A percentile compares a stretch with the other conserved stretches of the same genome.
phyloP scores from a whole-genome alignment of 2,888 invertebrate genomes.

The Fragum fragum region DNA sequence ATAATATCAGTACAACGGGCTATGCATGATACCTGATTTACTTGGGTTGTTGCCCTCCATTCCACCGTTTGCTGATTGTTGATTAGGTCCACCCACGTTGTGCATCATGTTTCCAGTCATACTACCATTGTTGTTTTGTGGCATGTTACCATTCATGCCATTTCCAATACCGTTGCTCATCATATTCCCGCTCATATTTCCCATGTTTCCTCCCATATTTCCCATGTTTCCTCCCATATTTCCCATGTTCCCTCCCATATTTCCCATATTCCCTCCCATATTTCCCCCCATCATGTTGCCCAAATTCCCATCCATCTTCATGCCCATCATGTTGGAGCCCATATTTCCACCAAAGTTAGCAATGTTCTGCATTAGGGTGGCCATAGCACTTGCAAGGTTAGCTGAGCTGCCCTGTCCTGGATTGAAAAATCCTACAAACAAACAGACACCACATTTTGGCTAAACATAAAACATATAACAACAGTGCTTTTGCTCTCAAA shows the following conservation, averaged over 20 bases:
- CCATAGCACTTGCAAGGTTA: constrained; percentile 38
- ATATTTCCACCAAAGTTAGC: constrained; percentile 62
- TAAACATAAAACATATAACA: constrained; percentile 19
- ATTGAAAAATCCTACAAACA: constrained; percentile 57
- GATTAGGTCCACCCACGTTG: constrained; percentile 26
- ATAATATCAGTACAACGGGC: neutral
- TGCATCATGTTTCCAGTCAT: constrained; percentile 44
- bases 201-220: constrained; percentile 42
- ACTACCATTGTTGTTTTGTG: constrained; percentile 36
- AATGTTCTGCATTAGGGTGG: constrained; percentile 55
- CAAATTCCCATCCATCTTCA: constrained; percentile 35
- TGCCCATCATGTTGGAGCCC: constrained; percentile 35
- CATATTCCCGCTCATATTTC: constrained; percentile 28
- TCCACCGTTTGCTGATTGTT: constrained; percentile 30
- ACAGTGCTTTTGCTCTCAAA: constrained; percentile 16
- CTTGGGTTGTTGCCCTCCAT: constrained; percentile 9
- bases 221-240: constrained; percentile 40
- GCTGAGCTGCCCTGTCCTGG: constrained; percentile 28
- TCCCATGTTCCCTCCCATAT: constrained; percentile 47
- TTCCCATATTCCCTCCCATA: constrained; percentile 46
- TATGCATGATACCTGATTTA: constrained; percentile 18
- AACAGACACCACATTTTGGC: constrained; percentile 45
- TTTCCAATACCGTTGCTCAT: neutral
- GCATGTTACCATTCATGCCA: constrained; percentile 24
- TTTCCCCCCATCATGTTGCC: constrained; percentile 38